Conservation (phyloP, 2,888 invertebrate genomes). For the Aromia moschata region DNA sequence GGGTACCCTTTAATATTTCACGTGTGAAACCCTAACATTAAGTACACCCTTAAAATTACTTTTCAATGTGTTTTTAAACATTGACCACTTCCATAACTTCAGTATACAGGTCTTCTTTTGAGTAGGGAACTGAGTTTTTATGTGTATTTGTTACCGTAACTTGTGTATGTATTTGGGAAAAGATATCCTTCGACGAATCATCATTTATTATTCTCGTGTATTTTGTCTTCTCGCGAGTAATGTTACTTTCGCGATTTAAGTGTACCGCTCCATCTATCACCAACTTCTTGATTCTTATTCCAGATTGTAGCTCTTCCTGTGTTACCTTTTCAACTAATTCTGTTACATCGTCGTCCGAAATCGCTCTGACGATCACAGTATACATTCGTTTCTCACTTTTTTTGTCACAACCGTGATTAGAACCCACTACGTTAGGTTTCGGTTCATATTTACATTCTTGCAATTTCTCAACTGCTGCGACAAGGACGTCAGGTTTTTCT, state of each 20-base stretch:
- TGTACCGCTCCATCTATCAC: not conserved
- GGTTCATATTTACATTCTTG: not conserved
- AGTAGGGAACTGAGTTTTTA: too few relatives aligned
- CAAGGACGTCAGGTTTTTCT: conserved; percentile 6
- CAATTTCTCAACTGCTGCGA: conserved; percentile 14
- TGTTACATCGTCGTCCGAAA: conserved; percentile 1
- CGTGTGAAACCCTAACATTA: too few relatives aligned
- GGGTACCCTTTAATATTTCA: too few relatives aligned
- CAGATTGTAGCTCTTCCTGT: conserved; percentile 1
- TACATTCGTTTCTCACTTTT: not conserved
- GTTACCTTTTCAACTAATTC: conserved; percentile 2
- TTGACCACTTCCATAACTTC: too few relatives aligned
- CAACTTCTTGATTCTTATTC: conserved; percentile 2
- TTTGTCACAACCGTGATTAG: not conserved
- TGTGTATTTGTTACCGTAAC: too few relatives aligned
- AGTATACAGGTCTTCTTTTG: too few relatives aligned
- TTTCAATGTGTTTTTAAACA: too few relatives aligned
- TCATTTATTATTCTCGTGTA: too few relatives aligned
- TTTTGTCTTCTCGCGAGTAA: too few relatives aligned
- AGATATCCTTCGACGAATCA: too few relatives aligned
- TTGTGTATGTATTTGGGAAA: too few relatives aligned
- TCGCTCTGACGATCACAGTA: conserved; percentile 1
- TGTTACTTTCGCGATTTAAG: not conserved
- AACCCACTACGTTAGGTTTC: not conserved
- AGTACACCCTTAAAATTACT: too few relatives aligned